These are phyloP conservation scores for Pangasius larnaudii DNA, from an alignment of 2,797 vertebrate genomes.

Conservation along the genomic window DNA sequence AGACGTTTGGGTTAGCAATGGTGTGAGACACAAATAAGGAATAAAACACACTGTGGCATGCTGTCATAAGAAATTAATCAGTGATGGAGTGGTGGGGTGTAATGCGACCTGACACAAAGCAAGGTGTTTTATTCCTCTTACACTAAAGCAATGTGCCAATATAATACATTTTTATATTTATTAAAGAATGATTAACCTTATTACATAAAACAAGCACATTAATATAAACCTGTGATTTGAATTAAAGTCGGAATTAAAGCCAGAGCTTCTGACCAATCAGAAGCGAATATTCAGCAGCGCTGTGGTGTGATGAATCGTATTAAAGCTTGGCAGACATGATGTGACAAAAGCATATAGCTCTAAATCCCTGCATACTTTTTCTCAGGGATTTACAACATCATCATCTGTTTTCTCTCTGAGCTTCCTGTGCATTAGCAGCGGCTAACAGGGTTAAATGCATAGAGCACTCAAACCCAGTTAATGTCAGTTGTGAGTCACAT, in stretches of 20 bases:
- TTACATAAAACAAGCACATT: not conserved
- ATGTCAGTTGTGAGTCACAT: constrained; percentile 58
- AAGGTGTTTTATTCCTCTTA: not conserved
- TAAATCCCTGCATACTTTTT: constrained; percentile 26
- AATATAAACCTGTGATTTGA: not conserved
- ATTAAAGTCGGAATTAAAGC: not conserved
- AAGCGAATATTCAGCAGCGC: not conserved
- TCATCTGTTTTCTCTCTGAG: not conserved
- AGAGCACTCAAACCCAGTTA: constrained; percentile 66
- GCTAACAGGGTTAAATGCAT: constrained; percentile 57
- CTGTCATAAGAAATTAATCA: not conserved
- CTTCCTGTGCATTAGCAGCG: constrained; percentile 33
- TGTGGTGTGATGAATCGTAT: not conserved
- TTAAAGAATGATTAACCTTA: not conserved
- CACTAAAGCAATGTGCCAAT: not conserved
- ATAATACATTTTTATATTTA: not conserved
- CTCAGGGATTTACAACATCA: not conserved
- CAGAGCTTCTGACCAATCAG: not conserved
- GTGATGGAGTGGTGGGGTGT: not conserved
- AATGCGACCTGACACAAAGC: not conserved
- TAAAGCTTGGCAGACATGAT: not conserved
- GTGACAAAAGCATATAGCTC: constrained; percentile 44
- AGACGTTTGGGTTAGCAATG: constrained; percentile 27
- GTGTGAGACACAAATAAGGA: not conserved
- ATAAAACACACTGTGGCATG: not conserved